These are phyloP conservation scores for Poeciliopsis retropinna DNA, from an alignment of 2,113 vertebrate species.

Conservation along the genomic window DNA sequence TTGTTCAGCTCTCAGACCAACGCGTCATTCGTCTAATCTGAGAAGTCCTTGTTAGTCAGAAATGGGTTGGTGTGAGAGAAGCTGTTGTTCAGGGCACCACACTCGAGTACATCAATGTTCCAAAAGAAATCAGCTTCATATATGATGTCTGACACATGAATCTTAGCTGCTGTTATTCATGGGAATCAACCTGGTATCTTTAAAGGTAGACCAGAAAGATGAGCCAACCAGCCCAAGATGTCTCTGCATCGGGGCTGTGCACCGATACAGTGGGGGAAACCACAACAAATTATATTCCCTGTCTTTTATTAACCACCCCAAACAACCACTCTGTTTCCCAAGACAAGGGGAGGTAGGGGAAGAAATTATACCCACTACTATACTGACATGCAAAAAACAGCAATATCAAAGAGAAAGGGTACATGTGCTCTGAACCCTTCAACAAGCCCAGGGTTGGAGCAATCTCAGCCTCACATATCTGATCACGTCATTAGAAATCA, in stretches of 20 bases:
- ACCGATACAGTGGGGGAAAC: slow-evolving; percentile 20
- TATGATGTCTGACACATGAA: slow-evolving; percentile 37
- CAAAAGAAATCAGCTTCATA: slow-evolving; percentile 16
- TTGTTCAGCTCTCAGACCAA: slow-evolving; percentile 52
- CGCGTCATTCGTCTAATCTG: slow-evolving; percentile 32
- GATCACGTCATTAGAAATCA: slow-evolving; percentile 32
- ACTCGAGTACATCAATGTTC: slow-evolving; percentile 35
- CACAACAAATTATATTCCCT: slow-evolving; percentile 24
- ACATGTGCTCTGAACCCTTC: slow-evolving; percentile 33
- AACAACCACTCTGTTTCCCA: slow-evolving; percentile 42
- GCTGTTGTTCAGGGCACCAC: slow-evolving; percentile 43
- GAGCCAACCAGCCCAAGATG: slow-evolving; percentile 28
- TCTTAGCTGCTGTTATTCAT: slow-evolving; percentile 44
- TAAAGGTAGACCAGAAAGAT: slow-evolving; percentile 23
- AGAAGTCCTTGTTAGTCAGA: slow-evolving; percentile 51
- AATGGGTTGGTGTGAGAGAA: slow-evolving; percentile 33
- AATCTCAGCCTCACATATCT: slow-evolving; percentile 8
- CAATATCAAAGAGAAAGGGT: slow-evolving; percentile 61
- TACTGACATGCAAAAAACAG: slow-evolving; percentile 68
- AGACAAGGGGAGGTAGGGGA: slow-evolving; percentile 6
- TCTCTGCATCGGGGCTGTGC: slow-evolving; percentile 36
- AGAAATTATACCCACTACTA: slow-evolving; percentile 49
- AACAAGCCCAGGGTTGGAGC: slow-evolving; percentile 28
- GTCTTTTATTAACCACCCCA: slow-evolving; percentile 14
- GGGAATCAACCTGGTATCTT: slow-evolving; percentile 28